Base-by-base conservation (phyloP, 2,888 invertebrate genomes). In the Catocala nupta region DNA sequence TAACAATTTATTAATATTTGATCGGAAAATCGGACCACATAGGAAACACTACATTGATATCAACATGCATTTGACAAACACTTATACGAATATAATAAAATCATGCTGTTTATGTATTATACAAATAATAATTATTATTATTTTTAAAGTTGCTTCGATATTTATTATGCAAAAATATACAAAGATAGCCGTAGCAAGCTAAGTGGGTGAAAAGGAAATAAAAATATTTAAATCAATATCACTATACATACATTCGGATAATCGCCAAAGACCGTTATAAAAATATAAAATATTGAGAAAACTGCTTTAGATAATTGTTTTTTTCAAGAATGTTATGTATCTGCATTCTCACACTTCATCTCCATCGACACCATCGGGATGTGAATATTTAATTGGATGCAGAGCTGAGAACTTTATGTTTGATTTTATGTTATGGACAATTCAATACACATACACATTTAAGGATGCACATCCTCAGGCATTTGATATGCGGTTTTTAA, bases 111-210 rank as follows among this genome's bases (percentile, higher is more conserved):
- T 25, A 25, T 25, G 25, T 25, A 25, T 25, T 25, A 25, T 25
- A 25, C 25, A 25, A 25, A 25, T 25, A 25, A 25, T 16, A 25
- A 25, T 4, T 3, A 25, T 25, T 3, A 25, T 25, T 39, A 39
- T 39, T 39, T 53, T 62, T 58, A 61, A 55, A 61, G 55, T 65
- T 59, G 45, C 49, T 57, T n/a, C 9, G 43, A 33, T 36, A 3
- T 33, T 16, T 9, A 50, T 42, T 60, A 56, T 65, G 70, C 69
- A 68, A 78, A 71, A 68, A 68, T 60, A 71, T 65, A 89, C 83
- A 59, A 67, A 67, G 50, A 60, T 42, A 49, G 72, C 67, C 63
- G 50, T 48, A 50, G 57, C 55, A 64, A 69, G 58, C 63, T 60
- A 62, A 11, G 7, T 58, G 55, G 51, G 16, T 57, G 42, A 53